Base-by-base conservation (phyloP, 2,113 vertebrate genomes). In the Dicaeum eximium region DNA sequence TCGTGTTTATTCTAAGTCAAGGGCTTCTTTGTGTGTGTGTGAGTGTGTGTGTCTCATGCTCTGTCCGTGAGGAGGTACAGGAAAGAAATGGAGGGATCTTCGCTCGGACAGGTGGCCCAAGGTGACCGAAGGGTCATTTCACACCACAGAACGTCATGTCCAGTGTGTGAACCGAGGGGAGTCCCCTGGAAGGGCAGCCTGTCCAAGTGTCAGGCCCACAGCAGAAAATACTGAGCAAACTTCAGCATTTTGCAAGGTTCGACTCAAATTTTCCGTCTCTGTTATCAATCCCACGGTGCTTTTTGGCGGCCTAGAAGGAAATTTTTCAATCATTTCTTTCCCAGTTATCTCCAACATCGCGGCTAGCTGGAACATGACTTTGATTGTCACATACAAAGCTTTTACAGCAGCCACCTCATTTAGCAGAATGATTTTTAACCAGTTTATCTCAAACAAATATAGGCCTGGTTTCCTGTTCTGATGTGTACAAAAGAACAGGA, bases 351-450 rank as follows among this genome's bases (percentile, higher is more conserved):
- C n/a, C 21, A 40, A 58, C 14, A 66, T 17, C 5, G 5, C 40
- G 15, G 8, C 11, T 66, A 20, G 28, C 19, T 58, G 22, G 13
- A 51, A 24, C 15, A 18, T 35, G 9, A 42, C 25, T 61, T 24
- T 42, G 14, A 69, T 75, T 92, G 83, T 78, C 45, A 53, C 28
- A 51, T 3, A 47, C 2, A 18, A 92, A 83, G 5, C 31, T 61
- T n/a, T 37, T 44, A 42, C 3, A 62, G 1, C 0, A 13, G 30
- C 7, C 4, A 16, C 8, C 17, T n/a, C 2, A 37, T 73, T 37
- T 62, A 8, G 9, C 8, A 23, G 18, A 65, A 73, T 45, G 5
- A 4, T 73, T 91, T 89, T 48, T 33, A 62, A 6, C 8, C 14
- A 33, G 10, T 33, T 45, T 53, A 44, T 74, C 30, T 77, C 35